These are phyloP conservation scores for Apis mellifera DNA, from an alignment of 1,140 invertebrate species.

Conservation along the genomic window DNA sequence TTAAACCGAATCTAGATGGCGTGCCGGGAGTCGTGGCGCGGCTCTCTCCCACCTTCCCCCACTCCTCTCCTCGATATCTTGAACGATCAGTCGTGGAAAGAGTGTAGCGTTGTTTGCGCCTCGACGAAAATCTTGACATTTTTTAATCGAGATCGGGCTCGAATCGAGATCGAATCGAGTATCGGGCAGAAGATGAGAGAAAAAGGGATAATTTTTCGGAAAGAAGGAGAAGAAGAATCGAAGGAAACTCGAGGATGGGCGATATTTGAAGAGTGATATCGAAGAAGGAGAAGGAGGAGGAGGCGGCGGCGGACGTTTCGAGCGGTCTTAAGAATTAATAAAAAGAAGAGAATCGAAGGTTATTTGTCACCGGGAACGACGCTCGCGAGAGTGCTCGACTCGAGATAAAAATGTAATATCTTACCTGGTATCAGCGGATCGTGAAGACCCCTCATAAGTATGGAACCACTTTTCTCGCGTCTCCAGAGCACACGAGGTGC, in stretches of 20 bases:
- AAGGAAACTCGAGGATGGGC: too few species aligned
- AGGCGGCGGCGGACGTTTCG: background rate
- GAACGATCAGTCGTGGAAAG: constrained; percentile 19
- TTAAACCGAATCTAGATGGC: constrained; percentile 16
- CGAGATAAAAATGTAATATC: constrained; percentile 48
- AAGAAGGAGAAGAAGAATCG: background rate
- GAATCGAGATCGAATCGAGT: background rate
- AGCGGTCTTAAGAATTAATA: constrained; percentile 30
- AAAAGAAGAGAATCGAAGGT: constrained; percentile 42
- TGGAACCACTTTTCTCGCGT: constrained; percentile 78
- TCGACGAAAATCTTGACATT: constrained; percentile 8
- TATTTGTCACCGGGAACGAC: constrained; percentile 34
- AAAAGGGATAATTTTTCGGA: background rate
- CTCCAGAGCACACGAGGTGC: constrained; percentile 82
- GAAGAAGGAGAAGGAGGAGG: background rate
- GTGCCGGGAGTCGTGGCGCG: background rate
- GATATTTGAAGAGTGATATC: background rate
- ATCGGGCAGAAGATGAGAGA: too few species aligned
- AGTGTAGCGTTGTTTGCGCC: background rate
- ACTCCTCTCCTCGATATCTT: background rate
- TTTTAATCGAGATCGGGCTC: constrained; percentile 1
- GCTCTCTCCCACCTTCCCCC: too few species aligned
- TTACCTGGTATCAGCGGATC: constrained; percentile 72
- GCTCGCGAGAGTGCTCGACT: constrained; percentile 30
- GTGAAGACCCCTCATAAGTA: constrained; percentile 69